Conservation (phyloP, 2,797 vertebrate species). For the Pyrocephalus nanus region DNA sequence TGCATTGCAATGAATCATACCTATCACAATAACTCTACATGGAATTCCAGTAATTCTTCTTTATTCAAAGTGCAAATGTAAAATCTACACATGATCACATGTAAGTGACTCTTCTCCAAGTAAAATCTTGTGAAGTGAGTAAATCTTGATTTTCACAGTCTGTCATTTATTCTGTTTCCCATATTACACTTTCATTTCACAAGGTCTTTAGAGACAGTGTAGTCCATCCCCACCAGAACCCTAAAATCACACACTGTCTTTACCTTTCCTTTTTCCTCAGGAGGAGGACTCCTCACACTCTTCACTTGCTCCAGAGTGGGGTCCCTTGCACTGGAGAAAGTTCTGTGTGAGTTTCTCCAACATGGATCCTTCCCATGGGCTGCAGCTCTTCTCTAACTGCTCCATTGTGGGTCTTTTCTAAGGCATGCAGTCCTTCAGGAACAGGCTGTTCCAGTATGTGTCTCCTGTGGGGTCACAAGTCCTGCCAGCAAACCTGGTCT, state of each 20-base stretch:
- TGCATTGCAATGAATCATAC: neutral
- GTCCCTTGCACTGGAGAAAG: neutral
- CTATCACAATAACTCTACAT: neutral
- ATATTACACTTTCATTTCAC: neutral
- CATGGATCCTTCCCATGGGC: rapidly evolving
- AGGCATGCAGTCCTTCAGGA: neutral
- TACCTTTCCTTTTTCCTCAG: neutral
- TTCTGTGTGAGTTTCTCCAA: neutral
- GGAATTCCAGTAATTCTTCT: neutral
- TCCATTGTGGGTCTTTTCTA: neutral
- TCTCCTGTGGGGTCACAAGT: neutral
- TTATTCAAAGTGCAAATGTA: neutral
- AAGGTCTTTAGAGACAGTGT: neutral
- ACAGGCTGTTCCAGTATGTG: neutral
- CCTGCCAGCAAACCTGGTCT: neutral
- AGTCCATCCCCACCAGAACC: neutral
- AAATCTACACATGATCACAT: neutral
- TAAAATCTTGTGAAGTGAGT: neutral
- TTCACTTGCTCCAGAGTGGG: neutral
- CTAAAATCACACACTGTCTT: neutral
- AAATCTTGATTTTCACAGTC: neutral
- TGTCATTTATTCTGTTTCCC: neutral
- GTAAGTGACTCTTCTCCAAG: neutral
- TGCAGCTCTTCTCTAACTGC: too few species aligned
- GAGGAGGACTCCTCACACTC: neutral